Evolutionary conservation across 2,797 vertebrate genomes (phyloP).

Genomic region (Nannoperca australis): DNA sequence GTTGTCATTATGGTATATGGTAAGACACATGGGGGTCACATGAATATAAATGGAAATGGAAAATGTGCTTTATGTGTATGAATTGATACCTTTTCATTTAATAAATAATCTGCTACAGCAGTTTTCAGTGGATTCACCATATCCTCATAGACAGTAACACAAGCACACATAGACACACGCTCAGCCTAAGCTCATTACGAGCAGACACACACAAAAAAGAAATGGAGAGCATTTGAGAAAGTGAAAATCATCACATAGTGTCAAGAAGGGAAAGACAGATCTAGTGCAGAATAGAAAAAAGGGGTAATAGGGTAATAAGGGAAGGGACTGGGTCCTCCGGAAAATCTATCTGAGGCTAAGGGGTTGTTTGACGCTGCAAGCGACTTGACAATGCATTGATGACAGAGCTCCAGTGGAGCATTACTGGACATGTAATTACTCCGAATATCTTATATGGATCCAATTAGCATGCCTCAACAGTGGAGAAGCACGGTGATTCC

Average conservation of each 20-base stretch:
- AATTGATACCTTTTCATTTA: constrained; percentile 6
- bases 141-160: constrained; percentile 33
- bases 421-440: constrained; percentile 75
- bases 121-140: constrained; percentile 1
- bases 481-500: constrained; percentile 12
- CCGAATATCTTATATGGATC: constrained; percentile 60
- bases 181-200: background rate
- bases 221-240: constrained; percentile 41
- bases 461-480: constrained; percentile 59
- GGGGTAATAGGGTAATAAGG: constrained; percentile 57
- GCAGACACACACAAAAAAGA: constrained; percentile 38
- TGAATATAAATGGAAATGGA: background rate
- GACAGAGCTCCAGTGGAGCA: constrained; percentile 62
- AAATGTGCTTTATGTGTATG: constrained; percentile 4
- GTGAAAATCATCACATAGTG: constrained; percentile 63
- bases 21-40: background rate
- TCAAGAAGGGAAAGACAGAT: constrained; percentile 46
- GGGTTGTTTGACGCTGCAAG: constrained; percentile 66
- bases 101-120: constrained; percentile 2
- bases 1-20: background rate
- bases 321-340: constrained; percentile 43
- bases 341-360: constrained; percentile 74
- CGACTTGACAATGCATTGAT: constrained; percentile 60
- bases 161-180: constrained; percentile 29
- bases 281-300: constrained; percentile 36